These are phyloP conservation scores for Trichoplusia ni DNA, from an alignment of 1,140 invertebrate genomes.

Conservation along the genomic window DNA sequence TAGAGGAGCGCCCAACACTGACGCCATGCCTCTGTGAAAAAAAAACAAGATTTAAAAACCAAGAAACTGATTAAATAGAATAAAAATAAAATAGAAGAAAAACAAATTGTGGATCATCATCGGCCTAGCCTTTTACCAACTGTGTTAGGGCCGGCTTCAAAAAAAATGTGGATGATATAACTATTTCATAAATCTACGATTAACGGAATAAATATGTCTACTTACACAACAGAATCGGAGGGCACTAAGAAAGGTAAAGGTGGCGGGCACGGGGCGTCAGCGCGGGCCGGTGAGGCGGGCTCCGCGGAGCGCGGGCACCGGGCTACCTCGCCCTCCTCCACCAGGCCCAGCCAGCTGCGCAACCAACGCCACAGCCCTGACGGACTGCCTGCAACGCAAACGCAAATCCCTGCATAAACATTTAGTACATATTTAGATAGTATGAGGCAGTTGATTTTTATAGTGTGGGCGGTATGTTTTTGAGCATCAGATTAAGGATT, in stretches of 20 bases:
- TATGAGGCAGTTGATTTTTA: no score
- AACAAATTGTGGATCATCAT: no score
- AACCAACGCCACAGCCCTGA: conserved; percentile 71
- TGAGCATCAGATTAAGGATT: not conserved
- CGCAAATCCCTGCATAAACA: not conserved
- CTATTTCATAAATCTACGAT: not conserved
- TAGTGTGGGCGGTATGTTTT: no score
- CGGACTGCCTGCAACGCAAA: conserved; percentile 56
- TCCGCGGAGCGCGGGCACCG: conserved; percentile 87
- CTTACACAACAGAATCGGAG: conserved; percentile 86
- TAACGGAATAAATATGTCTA: conserved; percentile 22
- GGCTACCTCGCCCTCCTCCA: conserved; percentile 82
- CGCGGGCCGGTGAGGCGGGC: conserved; percentile 85
- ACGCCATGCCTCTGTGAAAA: conserved; percentile 84
- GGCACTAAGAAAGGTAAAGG: conserved; percentile 87
- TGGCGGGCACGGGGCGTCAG: conserved; percentile 86
- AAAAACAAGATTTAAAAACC: conserved; percentile 19
- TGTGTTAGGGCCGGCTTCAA: no score
- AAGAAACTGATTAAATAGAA: not conserved
- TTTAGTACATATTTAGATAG: not conserved
- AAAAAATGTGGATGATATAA: no score
- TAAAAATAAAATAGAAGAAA: not conserved
- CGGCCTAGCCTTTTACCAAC: no score
- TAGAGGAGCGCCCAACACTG: conserved; percentile 84
- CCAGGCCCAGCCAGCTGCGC: conserved; percentile 78